phyloP scores from a whole-genome alignment of 2,797 vertebrate species.

The Saguinus oedipus region DNA sequence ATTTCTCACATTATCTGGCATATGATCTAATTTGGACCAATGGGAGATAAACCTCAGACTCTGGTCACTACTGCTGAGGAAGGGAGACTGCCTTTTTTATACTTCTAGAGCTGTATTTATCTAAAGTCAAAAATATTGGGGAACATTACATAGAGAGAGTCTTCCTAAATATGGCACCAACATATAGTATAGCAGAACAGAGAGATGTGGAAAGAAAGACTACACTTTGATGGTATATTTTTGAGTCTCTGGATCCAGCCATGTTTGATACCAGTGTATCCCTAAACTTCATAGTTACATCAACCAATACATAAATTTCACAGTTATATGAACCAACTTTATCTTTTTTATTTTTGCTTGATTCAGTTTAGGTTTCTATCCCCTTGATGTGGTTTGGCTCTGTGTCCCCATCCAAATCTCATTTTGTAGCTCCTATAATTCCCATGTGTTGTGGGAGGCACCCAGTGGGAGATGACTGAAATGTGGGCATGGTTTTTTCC shows the following conservation, averaged over 20 bases:
- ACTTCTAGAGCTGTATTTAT: neutral
- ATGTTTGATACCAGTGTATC: neutral
- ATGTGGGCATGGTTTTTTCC: neutral
- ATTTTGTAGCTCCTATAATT: neutral
- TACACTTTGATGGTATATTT: neutral
- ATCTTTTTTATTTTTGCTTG: neutral
- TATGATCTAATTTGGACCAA: neutral
- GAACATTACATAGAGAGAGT: neutral
- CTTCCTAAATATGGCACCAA: neutral
- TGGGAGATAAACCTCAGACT: neutral
- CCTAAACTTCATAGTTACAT: neutral
- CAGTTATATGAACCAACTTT: rapidly evolving
- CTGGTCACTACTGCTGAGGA: neutral
- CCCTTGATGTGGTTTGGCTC: neutral
- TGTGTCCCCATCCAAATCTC: neutral
- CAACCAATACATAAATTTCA: neutral
- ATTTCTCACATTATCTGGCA: neutral
- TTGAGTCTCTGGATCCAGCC: neutral
- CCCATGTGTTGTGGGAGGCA: neutral
- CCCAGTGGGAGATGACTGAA: neutral
- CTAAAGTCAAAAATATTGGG: neutral
- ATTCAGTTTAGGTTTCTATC: neutral
- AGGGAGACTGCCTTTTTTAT: neutral
- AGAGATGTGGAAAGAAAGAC: neutral
- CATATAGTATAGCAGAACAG: neutral